These are phyloP conservation scores for Neostethus bicornis DNA, from an alignment of 2,797 vertebrate species.

Conservation along the genomic window DNA sequence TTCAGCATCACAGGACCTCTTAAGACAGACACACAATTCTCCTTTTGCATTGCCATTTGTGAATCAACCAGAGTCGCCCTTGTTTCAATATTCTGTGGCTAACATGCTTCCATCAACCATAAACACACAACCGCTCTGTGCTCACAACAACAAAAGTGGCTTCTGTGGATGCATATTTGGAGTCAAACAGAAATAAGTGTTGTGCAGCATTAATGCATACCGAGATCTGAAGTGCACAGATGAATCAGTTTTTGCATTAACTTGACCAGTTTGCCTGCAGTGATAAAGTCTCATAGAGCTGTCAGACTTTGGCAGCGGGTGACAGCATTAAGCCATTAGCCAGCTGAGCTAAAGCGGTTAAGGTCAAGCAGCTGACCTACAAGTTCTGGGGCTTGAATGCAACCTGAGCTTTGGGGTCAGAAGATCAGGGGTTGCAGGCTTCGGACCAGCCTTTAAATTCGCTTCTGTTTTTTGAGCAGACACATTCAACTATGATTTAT, in stretches of 20 bases:
- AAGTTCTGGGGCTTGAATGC: conserved; percentile 44
- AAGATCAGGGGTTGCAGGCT: conserved; percentile 50
- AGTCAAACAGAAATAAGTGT: conserved; percentile 52
- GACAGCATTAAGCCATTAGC: conserved; percentile 75
- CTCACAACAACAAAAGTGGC: conserved; percentile 41
- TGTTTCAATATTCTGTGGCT: conserved; percentile 72
- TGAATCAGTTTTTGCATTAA: conserved; percentile 21
- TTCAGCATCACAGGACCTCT: conserved; percentile 77
- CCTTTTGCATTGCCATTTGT: conserved; percentile 53
- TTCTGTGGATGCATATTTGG: conserved; percentile 50
- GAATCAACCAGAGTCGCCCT: conserved; percentile 65
- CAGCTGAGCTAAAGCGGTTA: conserved; percentile 53
- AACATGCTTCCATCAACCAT: conserved; percentile 58
- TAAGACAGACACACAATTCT: conserved; percentile 67
- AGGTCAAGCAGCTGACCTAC: conserved; percentile 68
- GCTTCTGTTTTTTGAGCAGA: conserved; percentile 51
- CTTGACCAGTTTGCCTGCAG: conserved; percentile 35
- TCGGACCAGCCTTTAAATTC: conserved; percentile 63
- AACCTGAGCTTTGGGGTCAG: conserved; percentile 56
- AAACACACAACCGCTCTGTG: conserved; percentile 63
- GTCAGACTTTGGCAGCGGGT: conserved; percentile 66
- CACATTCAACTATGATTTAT: conserved; percentile 73
- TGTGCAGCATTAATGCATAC: conserved; percentile 47
- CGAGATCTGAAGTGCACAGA: conserved; percentile 44
- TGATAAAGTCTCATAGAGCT: conserved; percentile 60